phyloP scores from a whole-genome alignment of 2,113 vertebrate genomes.

The Thymallus thymallus region DNA sequence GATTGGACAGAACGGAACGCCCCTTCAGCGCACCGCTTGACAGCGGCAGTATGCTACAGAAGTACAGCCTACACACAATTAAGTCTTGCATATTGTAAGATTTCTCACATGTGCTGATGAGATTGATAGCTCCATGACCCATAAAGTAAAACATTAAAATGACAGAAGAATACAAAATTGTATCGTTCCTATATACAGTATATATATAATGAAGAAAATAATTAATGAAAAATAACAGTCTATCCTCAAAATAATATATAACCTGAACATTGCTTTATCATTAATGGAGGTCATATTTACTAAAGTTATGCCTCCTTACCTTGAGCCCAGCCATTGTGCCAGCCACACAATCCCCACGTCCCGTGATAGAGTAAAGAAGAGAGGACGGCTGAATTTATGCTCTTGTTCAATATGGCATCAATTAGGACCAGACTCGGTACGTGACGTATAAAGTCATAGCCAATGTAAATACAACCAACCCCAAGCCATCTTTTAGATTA shows the following conservation, averaged over 20 bases:
- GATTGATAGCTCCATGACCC: too few relatives aligned
- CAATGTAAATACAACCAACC: conserved; percentile 42
- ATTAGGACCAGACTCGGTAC: conserved; percentile 66
- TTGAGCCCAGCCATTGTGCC: conserved; percentile 78
- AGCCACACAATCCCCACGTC: conserved; percentile 12
- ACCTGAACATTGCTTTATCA: too few relatives aligned
- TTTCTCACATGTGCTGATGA: too few relatives aligned
- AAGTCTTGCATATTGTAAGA: too few relatives aligned
- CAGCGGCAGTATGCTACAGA: background rate
- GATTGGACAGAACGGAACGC: conserved; percentile 72
- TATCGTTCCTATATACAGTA: too few relatives aligned
- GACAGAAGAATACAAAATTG: too few relatives aligned
- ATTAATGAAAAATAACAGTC: too few relatives aligned
- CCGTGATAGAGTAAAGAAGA: conserved; percentile 13
- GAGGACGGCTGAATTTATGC: conserved; percentile 57
- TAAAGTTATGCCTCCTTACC: conserved; percentile 73
- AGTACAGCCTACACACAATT: background rate
- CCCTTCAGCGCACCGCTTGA: conserved; percentile 30
- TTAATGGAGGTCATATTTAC: background rate
- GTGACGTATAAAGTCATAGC: conserved; percentile 59
- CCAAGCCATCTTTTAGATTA: too few relatives aligned
- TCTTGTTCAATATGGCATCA: conserved; percentile 75
- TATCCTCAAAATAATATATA: too few relatives aligned
- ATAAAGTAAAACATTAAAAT: too few relatives aligned
- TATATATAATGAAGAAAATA: too few relatives aligned